phyloP scores from a whole-genome alignment of 2,888 invertebrate genomes.

The Aphodius granarius region DNA sequence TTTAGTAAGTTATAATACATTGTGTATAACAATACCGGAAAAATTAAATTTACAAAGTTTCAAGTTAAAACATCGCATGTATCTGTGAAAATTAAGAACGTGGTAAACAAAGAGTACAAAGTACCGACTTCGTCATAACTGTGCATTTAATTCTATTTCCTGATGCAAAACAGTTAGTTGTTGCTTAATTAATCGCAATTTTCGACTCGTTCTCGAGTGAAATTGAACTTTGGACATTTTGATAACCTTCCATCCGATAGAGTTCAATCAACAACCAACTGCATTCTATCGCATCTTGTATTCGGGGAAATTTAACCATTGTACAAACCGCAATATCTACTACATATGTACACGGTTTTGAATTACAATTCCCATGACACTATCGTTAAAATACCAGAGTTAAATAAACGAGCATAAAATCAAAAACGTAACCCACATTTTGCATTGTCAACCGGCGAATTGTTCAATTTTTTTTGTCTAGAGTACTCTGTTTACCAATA shows the following conservation, averaged over 20 bases:
- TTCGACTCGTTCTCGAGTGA: neutral
- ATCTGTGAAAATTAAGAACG: neutral
- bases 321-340: neutral
- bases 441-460: neutral
- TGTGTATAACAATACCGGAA: too few relatives aligned
- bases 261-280: neutral
- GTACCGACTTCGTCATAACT: neutral
- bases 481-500: neutral
- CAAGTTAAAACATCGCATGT: too few relatives aligned
- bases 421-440: neutral
- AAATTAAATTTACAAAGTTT: too few relatives aligned
- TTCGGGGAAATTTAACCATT: neutral
- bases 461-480: neutral
- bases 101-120: neutral
- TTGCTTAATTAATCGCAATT: neutral
- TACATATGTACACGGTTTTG: neutral
- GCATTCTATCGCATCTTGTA: neutral
- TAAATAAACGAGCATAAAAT: neutral
- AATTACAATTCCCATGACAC: neutral
- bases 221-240: neutral
- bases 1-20: slow-evolving; percentile 30
- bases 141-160: neutral
- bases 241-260: neutral
- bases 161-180: neutral
- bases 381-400: neutral